Base-by-base conservation (phyloP, 2,888 invertebrate genomes). In the Camponotus fellah region DNA sequence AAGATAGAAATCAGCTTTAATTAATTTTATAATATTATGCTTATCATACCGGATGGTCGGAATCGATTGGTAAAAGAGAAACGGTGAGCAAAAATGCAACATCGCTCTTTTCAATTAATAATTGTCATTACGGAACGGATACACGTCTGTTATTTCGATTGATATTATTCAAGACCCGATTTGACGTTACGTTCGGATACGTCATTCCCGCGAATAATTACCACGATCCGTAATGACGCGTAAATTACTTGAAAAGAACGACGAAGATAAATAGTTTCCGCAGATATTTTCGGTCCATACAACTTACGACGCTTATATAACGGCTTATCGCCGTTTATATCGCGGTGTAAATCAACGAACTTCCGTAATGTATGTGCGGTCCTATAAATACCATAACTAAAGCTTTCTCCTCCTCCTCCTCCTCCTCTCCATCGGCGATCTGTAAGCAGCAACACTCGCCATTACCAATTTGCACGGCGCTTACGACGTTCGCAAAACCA, bases 21-120 rank as follows among this genome's bases (percentile, higher is more conserved):
- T 80, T 80, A 80, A 80, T 80, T 80, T 60, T 46, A 72, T 26
- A 26, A 26, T 26, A 26, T 71, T 80, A 46, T 60, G 37, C 56
- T 77, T 43, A 46, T 69, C 69, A n/a, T 53, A 53, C 32, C 26
- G 26, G 66, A 66, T 37, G 21, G 14, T 34, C 75, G 34, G 65
- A 76, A 76, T 1, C 40, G 26, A 40, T 9, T 9, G 9, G n/a
- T 4, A 3, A 10, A n/a, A 0, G 53, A 17, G 46, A 32, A 26
- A 58, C 1, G 37, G 32, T 32, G 14, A 4, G 34, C 71, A 60
- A 72, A 72, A 80, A 72, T 72, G 79, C 72, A 60, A 37, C 58
- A 49, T n/a, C 79, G 17, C 43, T 43, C 40, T 72, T 60, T 71
- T 80, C 72, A 71, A 80, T 80, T 72, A 71, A 80, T 80, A 80